Percentiles rank a stretch among this genome's conserved stretches.
Conservation (phyloP, 2,888 invertebrate species). For the Xestia c-nigrum region DNA sequence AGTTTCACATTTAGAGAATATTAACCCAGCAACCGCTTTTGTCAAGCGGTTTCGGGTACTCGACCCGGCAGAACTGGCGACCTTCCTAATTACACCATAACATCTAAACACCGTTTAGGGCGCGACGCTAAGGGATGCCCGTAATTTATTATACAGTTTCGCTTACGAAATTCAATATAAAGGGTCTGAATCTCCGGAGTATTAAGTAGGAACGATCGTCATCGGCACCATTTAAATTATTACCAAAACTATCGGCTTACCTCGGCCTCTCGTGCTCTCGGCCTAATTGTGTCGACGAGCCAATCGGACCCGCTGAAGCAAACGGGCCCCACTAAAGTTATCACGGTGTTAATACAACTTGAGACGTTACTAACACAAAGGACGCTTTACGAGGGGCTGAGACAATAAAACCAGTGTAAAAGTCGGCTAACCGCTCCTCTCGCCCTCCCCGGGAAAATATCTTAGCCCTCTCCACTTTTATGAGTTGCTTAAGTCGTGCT, state of each 20-base stretch:
- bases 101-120: slow-evolving; percentile 81
- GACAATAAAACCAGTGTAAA: slow-evolving; percentile 89
- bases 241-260: slow-evolving; percentile 84
- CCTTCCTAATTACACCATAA: slow-evolving; percentile 80
- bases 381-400: slow-evolving; percentile 83
- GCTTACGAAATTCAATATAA: slow-evolving; percentile 85
- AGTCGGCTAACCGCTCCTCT: slow-evolving; percentile 85
- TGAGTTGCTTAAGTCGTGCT: slow-evolving; percentile 82
- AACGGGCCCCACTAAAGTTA: slow-evolving; percentile 81
- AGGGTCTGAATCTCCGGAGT: slow-evolving; percentile 77
- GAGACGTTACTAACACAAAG: slow-evolving; percentile 86
- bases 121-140: slow-evolving; percentile 75
- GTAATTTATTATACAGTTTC: slow-evolving; percentile 85
- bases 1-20: slow-evolving; percentile 69
- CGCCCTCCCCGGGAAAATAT: slow-evolving; percentile 78
- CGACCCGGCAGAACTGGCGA: slow-evolving; percentile 72
- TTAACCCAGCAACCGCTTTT: slow-evolving; percentile 68
- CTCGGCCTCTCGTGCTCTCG: slow-evolving; percentile 76
- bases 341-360: slow-evolving; percentile 86
- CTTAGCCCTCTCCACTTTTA: slow-evolving; percentile 82
- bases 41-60: slow-evolving; percentile 66
- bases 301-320: slow-evolving; percentile 70
- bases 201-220: slow-evolving; percentile 80
- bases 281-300: slow-evolving; percentile 80
- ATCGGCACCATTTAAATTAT: slow-evolving; percentile 85